These are phyloP conservation scores for Chionodraco myersi DNA, from an alignment of 2,113 vertebrate species.

Conservation along the genomic window DNA sequence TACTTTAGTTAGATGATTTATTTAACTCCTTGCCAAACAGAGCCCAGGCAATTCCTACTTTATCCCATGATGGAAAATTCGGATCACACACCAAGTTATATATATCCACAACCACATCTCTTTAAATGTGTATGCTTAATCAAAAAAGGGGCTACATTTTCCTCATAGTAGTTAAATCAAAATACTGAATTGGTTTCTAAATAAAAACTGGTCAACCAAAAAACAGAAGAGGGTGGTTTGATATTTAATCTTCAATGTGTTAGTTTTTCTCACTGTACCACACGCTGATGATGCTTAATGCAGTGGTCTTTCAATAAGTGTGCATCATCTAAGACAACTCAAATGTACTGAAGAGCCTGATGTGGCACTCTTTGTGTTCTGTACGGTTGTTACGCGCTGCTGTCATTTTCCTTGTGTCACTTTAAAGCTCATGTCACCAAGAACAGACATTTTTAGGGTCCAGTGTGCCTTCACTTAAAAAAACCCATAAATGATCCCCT, in stretches of 20 bases:
- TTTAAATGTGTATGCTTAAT: slow-evolving; percentile 65
- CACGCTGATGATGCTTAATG: slow-evolving; percentile 34
- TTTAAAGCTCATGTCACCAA: slow-evolving; percentile 14
- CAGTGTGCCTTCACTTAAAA: slow-evolving; percentile 26
- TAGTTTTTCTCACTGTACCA: slow-evolving; percentile 52
- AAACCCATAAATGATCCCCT: slow-evolving; percentile 27
- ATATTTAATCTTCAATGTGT: slow-evolving; percentile 63
- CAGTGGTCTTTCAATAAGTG: slow-evolving; percentile 41
- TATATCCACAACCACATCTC: slow-evolving; percentile 62
- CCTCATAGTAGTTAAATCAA: slow-evolving; percentile 58
- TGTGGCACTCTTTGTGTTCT: slow-evolving; percentile 21
- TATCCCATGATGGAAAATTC: slow-evolving; percentile 78
- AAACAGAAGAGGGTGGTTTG: slow-evolving; percentile 56
- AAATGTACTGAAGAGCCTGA: slow-evolving; percentile 13
- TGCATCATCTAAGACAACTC: slow-evolving; percentile 8
- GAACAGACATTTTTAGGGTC: background rate
- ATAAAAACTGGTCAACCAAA: slow-evolving; percentile 51
- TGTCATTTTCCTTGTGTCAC: slow-evolving; percentile 32
- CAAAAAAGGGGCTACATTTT: slow-evolving; percentile 57
- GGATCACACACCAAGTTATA: slow-evolving; percentile 68
- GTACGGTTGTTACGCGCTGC: background rate
- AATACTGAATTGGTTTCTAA: slow-evolving; percentile 57
- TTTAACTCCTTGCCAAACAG: slow-evolving; percentile 70
- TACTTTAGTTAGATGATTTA: slow-evolving; percentile 71
- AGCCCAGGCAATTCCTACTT: slow-evolving; percentile 68